Conservation (phyloP, 2,113 vertebrate genomes). For the Peucedramus taeniatus region DNA sequence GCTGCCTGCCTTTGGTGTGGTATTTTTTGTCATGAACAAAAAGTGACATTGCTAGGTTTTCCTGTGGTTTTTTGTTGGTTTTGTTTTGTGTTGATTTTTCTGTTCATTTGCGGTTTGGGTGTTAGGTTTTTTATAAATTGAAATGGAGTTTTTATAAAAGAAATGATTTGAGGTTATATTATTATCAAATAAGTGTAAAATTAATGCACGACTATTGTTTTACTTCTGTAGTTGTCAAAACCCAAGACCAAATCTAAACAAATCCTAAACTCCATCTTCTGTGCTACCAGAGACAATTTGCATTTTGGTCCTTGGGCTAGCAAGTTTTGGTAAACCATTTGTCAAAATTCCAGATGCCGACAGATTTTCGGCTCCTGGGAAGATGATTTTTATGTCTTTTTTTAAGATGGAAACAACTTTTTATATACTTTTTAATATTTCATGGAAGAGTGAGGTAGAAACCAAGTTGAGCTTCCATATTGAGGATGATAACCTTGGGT, state of each 20-base stretch:
- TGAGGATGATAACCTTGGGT: background rate
- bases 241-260: background rate
- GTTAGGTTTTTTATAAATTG: background rate
- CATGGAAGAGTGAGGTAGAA: background rate
- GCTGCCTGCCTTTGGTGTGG: background rate
- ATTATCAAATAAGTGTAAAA: background rate
- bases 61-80: background rate
- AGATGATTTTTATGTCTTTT: background rate
- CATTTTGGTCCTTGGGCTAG: background rate
- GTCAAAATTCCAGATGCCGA: background rate
- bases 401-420: background rate
- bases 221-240: background rate
- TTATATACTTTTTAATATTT: background rate
- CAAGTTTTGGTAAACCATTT: background rate
- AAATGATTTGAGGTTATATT: background rate
- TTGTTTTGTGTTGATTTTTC: background rate
- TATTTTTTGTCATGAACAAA: background rate
- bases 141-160: background rate
- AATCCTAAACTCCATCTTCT: background rate
- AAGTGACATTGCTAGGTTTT: background rate
- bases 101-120: background rate
- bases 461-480: background rate
- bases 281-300: background rate
- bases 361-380: background rate
- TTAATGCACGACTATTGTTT: background rate